Evolutionary conservation across 2,113 vertebrate species (phyloP), one percentile per base, ranked within the genome.

Genomic region (Podarcis cretensis): DNA sequence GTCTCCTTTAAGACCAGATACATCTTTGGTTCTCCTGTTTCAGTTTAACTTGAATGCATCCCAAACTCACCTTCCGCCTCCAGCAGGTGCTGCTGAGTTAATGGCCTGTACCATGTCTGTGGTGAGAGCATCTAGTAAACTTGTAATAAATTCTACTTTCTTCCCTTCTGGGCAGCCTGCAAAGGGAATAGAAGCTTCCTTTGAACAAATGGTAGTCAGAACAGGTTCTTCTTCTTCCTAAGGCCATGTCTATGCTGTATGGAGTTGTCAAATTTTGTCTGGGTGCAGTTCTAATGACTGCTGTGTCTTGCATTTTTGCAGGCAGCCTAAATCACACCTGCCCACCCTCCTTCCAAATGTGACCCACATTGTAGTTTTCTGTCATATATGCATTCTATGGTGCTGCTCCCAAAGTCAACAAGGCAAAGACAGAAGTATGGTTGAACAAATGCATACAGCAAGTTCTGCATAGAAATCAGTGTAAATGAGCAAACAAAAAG

Each of bases 91-190:
- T 94, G 98, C 98, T 89, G 98, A 99, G 97, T 99, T 99, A 97
- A 99, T 98, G 92, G 99, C 98, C 91, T 99, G 98, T 93, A 99
- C 99, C 99, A 99, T 99, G 97, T 99, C 99, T 13, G 98, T 99
- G 93, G 98, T 99, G 92, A 99, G 98, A 40, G 99, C 99, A 87
- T 99, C 99, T 94, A 99, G 96, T 66, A 99, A 96, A 95, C 98
- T 99, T 89, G 99, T 99, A 96, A 99, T 99, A 95, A 99, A 99
- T 95, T 99, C 99, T 95, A 97, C 93, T 96, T 99, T 99, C 97
- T 99, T 99, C 85, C 97, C 98, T 92, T 99, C 99, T 59, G 99
- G 99, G 90, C 99, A 99, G 89, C 99, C 99, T 99, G 96, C 83
- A 94, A 92, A 85, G 87, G 86, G 92, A 91, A 87, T 75, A 73